Base-by-base conservation (phyloP, 2,113 vertebrate genomes). In the Bolborhynchus lineola region DNA sequence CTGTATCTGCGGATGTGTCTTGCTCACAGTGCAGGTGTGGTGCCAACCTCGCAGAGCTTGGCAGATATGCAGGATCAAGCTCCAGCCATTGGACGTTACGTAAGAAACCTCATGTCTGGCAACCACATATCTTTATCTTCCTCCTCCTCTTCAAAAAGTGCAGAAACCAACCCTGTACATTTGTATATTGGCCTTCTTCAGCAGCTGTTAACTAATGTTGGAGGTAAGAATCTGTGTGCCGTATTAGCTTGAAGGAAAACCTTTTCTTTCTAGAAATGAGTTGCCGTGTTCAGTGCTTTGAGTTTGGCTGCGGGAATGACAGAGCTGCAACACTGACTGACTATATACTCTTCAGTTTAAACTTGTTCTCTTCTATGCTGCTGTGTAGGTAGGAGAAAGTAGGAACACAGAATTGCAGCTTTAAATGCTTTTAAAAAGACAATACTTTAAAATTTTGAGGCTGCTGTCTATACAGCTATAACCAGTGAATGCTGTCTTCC, bases 1-100 rank as follows among this genome's bases (percentile, higher is more conserved):
- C 96, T 99, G 19, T 99, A 99, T 93, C 97, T 99, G 96, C 98
- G 99, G 95, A 99, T 99, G 99, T 99, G 99, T 97, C 98, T 99
- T 37, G 99, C 99, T 81, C 97, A 99, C 92, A 99, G 99, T 47
- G 99, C 99, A 1, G 99, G 99, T 26, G 98, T 99, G 94, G 98
- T 98, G 16, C 98, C 98, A 84, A 95, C 98, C 79, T 99, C 99
- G 18, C 98, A 98, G 85, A 99, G 98, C 89, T 94, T 99, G 96
- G 97, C 98, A 37, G 99, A 99, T 94, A 99, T 99, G 99, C 99
- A 99, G 86, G 99, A 99, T 75, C 99, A 99, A 18, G 98, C 99
- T 77, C 99, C 99, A 33, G 98, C 98, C 77, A 99, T 99, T 37
- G 99, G 99, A 16, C 98, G 97, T 88, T 99, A 99, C 18, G 93